Evolutionary conservation across 2,888 invertebrate species (phyloP).

Genomic region (Antheraea yamamai): DNA sequence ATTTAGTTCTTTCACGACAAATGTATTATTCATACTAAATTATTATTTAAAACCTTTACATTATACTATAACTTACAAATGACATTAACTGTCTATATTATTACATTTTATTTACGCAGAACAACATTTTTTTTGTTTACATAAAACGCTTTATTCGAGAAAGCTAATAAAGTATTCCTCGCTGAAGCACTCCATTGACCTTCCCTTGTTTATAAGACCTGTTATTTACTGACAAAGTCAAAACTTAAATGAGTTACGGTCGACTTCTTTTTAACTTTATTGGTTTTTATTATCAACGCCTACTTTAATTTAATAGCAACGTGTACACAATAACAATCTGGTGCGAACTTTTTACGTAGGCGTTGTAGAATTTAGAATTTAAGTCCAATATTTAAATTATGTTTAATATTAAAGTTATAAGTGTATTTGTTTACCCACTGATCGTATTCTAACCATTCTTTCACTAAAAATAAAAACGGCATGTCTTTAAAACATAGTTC

Average conservation of each 20-base stretch:
- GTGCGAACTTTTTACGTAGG: background rate
- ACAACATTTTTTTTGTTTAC: background rate
- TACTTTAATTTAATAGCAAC: conserved; percentile 14
- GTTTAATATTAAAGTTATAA: background rate
- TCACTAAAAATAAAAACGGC: no score
- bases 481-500: no score
- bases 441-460: no score
- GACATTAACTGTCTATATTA: background rate
- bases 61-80: background rate
- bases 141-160: conserved; percentile 2
- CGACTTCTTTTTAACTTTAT: conserved; percentile 4
- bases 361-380: background rate
- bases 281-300: conserved; percentile 1
- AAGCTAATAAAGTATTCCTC: conserved; percentile 2
- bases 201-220: conserved; percentile 2
- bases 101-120: background rate
- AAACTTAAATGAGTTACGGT: conserved; percentile 16
- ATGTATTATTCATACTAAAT: no score
- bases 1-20: no score
- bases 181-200: background rate
- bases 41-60: no score
- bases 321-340: background rate
- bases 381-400: background rate
- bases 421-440: background rate
- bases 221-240: conserved; percentile 16